phyloP scores from a whole-genome alignment of 2,888 invertebrate species.

The Scaptomyza flava region DNA sequence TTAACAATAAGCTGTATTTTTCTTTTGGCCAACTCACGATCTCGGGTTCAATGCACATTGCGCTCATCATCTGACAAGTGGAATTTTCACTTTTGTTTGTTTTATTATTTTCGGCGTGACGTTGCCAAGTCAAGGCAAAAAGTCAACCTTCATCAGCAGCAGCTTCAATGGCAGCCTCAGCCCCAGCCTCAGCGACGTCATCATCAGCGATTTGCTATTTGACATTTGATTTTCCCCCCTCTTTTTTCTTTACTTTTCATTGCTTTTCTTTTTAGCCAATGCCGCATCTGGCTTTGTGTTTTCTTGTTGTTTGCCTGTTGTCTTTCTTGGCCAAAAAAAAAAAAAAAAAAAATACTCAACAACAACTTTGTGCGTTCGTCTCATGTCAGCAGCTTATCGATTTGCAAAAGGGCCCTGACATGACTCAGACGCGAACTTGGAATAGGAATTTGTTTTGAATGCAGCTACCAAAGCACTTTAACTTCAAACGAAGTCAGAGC shows the following conservation, averaged over 20 bases:
- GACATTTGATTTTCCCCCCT: conserved; percentile 73
- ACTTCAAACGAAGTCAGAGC: conserved; percentile 9
- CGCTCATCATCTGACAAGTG: conserved; percentile 62
- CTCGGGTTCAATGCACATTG: conserved; percentile 74
- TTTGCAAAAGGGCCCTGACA: conserved; percentile 58
- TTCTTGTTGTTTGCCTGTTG: conserved; percentile 12
- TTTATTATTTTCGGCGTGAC: conserved; percentile 65
- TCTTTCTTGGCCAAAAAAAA: conserved; percentile 32
- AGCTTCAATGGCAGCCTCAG: conserved; percentile 10
- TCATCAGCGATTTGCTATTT: conserved; percentile 68
- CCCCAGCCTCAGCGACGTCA: conserved; percentile 55
- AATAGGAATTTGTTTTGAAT: conserved; percentile 59
- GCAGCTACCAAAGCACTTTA: conserved; percentile 14
- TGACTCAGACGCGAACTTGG: conserved; percentile 59
- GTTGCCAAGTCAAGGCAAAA: conserved; percentile 44
- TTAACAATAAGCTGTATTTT: conserved; percentile 38
- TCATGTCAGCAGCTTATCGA: conserved; percentile 72
- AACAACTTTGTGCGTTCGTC: conserved; percentile 33
- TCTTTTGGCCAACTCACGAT: conserved; percentile 60
- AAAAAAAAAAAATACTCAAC: conserved; percentile 11
- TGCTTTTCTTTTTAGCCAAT: conserved; percentile 39
- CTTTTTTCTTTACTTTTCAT: conserved; percentile 20
- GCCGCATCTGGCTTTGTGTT: conserved; percentile 18
- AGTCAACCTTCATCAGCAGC: conserved; percentile 65
- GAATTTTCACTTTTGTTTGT: conserved; percentile 53